Conservation (phyloP, 2,888 invertebrate genomes). For the Scaptodrosophila latifasciaeformis region DNA sequence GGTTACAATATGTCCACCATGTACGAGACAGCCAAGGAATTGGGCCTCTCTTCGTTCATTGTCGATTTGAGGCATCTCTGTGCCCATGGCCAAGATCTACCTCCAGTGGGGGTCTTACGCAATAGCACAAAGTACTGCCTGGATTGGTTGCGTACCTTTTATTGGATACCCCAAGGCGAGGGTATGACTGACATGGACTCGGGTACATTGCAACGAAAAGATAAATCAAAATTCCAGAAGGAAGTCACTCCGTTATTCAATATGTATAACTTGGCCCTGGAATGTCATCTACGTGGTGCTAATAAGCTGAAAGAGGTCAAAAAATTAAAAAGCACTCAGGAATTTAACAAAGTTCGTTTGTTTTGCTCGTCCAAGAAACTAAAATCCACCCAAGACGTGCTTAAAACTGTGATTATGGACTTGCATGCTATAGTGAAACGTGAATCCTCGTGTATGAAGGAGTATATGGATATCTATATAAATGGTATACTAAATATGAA, state of each 20-base stretch:
- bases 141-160: conserved; percentile 71
- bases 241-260: conserved; percentile 48
- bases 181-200: conserved; percentile 63
- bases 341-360: conserved; percentile 50
- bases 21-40: conserved; percentile 71
- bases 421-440: conserved; percentile 49
- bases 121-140: conserved; percentile 66
- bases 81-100: conserved; percentile 72
- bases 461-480: conserved; percentile 56
- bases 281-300: conserved; percentile 53
- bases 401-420: conserved; percentile 38
- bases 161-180: conserved; percentile 66
- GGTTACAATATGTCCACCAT: conserved; percentile 67
- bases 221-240: conserved; percentile 56
- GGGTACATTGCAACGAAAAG: conserved; percentile 54
- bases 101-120: conserved; percentile 64
- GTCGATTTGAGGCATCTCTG: conserved; percentile 74
- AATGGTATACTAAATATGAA: conserved; percentile 63
- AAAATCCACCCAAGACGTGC: conserved; percentile 30
- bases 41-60: conserved; percentile 73
- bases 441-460: conserved; percentile 48
- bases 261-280: conserved; percentile 66
- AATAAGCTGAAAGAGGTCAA: conserved; percentile 53
- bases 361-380: conserved; percentile 41
- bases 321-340: conserved; percentile 52